Percentiles rank a stretch among this genome's conserved stretches.
These are phyloP conservation scores for Charanyca ferruginea DNA, from an alignment of 2,888 invertebrate genomes.

Conservation along the genomic window DNA sequence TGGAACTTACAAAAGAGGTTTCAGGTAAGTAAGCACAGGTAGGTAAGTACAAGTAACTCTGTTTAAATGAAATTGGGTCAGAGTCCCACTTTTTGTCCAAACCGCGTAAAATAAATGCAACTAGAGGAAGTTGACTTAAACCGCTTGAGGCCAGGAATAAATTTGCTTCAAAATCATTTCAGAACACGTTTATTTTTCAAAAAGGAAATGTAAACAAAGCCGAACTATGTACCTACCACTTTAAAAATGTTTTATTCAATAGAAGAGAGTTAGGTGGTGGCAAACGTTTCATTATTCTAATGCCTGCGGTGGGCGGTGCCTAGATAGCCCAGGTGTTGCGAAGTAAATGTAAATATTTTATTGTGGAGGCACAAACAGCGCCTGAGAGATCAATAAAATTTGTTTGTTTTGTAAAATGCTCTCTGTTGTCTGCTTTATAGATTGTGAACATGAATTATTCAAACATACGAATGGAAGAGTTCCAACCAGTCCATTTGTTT, in stretches of 20 bases:
- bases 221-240: constrained; percentile 63
- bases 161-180: constrained; percentile 58
- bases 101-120: constrained; percentile 58
- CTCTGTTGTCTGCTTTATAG: constrained; percentile 88
- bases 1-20: constrained; percentile 12
- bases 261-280: constrained; percentile 76
- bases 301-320: constrained; percentile 81
- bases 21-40: constrained; percentile 9
- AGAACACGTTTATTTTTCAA: constrained; percentile 51
- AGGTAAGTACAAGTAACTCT: constrained; percentile 26
- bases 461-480: constrained; percentile 84
- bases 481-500: constrained; percentile 85
- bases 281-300: constrained; percentile 88
- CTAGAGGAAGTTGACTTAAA: constrained; percentile 56
- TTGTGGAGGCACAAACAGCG: constrained; percentile 88
- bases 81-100: constrained; percentile 49
- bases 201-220: constrained; percentile 55
- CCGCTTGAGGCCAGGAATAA: constrained; percentile 54
- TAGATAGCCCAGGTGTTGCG: constrained; percentile 86
- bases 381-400: constrained; percentile 91
- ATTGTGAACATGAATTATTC: constrained; percentile 90
- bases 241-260: constrained; percentile 82
- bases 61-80: constrained; percentile 55
- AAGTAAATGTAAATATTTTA: constrained; percentile 91
- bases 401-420: constrained; percentile 90